Evolutionary conservation across 2,888 invertebrate genomes (phyloP), one percentile per base, ranked within the genome.

Genomic region (Melanostoma mellinum): DNA sequence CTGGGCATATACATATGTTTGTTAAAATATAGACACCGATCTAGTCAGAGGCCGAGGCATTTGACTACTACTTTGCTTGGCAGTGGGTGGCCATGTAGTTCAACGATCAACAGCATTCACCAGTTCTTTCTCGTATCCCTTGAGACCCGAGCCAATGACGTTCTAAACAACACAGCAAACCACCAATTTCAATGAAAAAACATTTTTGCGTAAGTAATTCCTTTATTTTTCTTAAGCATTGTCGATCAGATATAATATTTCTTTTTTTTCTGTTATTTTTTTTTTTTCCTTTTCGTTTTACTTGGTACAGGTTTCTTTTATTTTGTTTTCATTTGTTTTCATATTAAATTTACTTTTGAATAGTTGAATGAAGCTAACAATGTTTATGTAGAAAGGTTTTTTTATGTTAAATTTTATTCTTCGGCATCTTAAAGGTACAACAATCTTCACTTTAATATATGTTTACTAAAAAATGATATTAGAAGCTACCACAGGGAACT

Each of bases 321-420:
- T 30, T 40, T 69, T 52, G 20, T 46, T 6, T 55, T 46, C 60
- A 8, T 58, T 55, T 35, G n/a, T 48, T 42, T 35, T 42, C 48
- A 8, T 46, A 52, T 48, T 44, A 48, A n/a, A 36, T 75, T 55
- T 53, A 56, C 8, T 63, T 67, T 80, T 68, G 73, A 82, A 58
- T 82, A 82, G 78, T 82, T 78, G 56, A 82, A 73, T 82, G 73
- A 82, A 78, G 82, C 82, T 82, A 73, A 82, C 82, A 73, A 73
- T 77, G 56, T 63, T 44, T 50, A 77, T 68, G 82, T 82, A 77
- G 82, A 82, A 82, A 82, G 78, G 73, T 69, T 58, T 78, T 20
- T 55, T 48, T 42, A 46, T 48, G 35, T 72, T 56, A 56, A 65
- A 53, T 75, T 40, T 55, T 42, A 65, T 76, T 73, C 52, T 36